Evolutionary conservation across 2,113 vertebrate species (phyloP).

Genomic region (Silurus glanis): DNA sequence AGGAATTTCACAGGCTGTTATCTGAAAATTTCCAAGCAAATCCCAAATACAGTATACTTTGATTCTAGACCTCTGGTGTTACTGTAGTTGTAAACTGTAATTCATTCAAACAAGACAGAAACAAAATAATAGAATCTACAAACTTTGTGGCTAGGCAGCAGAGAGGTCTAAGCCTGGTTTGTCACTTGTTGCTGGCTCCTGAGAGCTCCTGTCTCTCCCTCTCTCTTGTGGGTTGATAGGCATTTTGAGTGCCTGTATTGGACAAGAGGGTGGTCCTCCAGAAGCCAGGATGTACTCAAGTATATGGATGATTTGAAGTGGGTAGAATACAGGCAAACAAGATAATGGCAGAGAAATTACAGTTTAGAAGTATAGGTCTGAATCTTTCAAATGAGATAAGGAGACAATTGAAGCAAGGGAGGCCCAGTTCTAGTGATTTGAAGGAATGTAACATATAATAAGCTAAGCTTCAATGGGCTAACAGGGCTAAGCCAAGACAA

Average conservation of each 20-base stretch:
- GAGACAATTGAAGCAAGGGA: conserved; percentile 38
- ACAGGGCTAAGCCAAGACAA: background rate
- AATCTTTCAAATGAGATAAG: conserved; percentile 28
- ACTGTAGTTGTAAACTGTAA: conserved; percentile 6
- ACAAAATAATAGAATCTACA: conserved; percentile 35
- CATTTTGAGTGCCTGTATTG: conserved; percentile 69
- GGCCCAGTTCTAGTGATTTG: background rate
- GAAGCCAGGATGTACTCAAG: conserved; percentile 35
- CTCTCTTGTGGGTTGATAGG: conserved; percentile 64
- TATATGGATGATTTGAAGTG: conserved; percentile 73
- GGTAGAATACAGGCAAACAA: conserved; percentile 73
- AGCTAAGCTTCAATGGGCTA: background rate
- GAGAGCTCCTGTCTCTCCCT: conserved; percentile 48
- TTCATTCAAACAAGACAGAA: background rate
- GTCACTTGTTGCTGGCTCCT: conserved; percentile 44
- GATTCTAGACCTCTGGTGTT: background rate
- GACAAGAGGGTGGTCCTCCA: conserved; percentile 57
- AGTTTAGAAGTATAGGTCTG: conserved; percentile 50
- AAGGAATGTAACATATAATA: background rate
- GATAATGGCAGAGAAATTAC: conserved; percentile 66
- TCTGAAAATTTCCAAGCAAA: background rate
- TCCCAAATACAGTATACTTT: background rate
- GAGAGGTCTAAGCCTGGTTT: conserved; percentile 54
- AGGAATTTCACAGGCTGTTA: background rate
- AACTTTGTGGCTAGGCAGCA: conserved; percentile 42